These are phyloP conservation scores for Maniola hyperantus DNA, from an alignment of 2,888 invertebrate species.

Conservation along the genomic window DNA sequence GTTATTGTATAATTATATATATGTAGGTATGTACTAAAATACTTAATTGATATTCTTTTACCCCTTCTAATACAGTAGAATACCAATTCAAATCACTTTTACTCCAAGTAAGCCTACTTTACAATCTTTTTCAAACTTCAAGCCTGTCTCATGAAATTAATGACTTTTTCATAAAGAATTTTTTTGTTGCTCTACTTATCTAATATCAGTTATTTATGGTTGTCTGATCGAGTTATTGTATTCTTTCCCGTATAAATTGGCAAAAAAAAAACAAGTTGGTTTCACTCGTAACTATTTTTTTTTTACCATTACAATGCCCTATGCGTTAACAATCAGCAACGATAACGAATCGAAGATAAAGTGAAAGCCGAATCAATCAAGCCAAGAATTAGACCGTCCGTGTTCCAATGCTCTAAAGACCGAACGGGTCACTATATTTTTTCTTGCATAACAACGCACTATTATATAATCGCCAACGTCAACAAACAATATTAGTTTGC, in stretches of 20 bases:
- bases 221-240: background rate
- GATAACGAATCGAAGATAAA: conserved; percentile 30
- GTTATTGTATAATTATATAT: no score
- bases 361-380: conserved; percentile 55
- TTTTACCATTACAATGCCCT: conserved; percentile 12
- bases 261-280: background rate
- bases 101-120: no score
- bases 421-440: conserved; percentile 49
- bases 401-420: conserved; percentile 47
- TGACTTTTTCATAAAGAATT: no score
- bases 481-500: conserved; percentile 47
- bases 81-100: no score
- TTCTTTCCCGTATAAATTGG: background rate
- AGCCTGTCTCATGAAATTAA: no score
- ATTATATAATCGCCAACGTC: conserved; percentile 51
- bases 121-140: no score
- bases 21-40: no score
- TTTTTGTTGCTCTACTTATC: background rate
- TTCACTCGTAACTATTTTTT: background rate
- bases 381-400: conserved; percentile 39
- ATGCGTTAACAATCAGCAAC: conserved; percentile 19
- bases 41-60: no score
- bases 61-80: no score
- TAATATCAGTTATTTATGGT: background rate
- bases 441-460: conserved; percentile 55